Percentiles rank a stretch among this genome's conserved stretches.
Conservation (phyloP, 1,140 invertebrate species). For the Drosophila kanapiae region DNA sequence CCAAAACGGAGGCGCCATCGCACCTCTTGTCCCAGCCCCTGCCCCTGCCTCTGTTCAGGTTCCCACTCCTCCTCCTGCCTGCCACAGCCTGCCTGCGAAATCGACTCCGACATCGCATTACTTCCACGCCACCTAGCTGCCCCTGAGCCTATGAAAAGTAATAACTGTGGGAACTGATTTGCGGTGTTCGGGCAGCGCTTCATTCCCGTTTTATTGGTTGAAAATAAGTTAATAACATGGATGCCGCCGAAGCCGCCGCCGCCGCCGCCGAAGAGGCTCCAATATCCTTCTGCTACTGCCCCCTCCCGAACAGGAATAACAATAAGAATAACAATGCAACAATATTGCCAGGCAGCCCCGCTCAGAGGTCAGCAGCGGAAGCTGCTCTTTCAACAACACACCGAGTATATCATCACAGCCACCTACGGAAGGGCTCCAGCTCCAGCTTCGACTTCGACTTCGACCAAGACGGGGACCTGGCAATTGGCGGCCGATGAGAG, state of each 20-base stretch:
- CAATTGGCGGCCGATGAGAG: conserved; percentile 23
- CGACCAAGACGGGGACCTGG: not conserved
- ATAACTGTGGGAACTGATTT: conserved; percentile 82
- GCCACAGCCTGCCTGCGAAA: not conserved
- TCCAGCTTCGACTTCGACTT: not conserved
- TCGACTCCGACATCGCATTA: conserved; percentile 66
- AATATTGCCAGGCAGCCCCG: conserved; percentile 60
- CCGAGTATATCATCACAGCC: conserved; percentile 83
- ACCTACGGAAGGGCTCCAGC: conserved; percentile 64
- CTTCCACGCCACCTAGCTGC: conserved; percentile 73
- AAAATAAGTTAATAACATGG: conserved; percentile 84
- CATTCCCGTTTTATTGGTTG: conserved; percentile 83
- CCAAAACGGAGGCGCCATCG: conserved; percentile 70
- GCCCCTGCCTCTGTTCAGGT: not conserved
- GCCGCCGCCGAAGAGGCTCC: conserved; percentile 27
- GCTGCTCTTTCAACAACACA: conserved; percentile 63
- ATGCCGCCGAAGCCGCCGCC: conserved; percentile 47
- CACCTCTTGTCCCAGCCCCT: conserved; percentile 10
- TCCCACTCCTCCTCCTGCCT: not conserved
- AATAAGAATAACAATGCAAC: conserved; percentile 73
- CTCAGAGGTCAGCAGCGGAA: conserved; percentile 23
- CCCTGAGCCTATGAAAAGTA: conserved; percentile 78
- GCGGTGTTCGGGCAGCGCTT: conserved; percentile 52
- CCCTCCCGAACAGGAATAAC: conserved; percentile 8
- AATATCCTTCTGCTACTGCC: conserved; percentile 49